A percentile compares a stretch with the other conserved stretches of the same genome.
Conservation (phyloP, 2,797 vertebrate genomes). For the Melanogrammus aeglefinus region DNA sequence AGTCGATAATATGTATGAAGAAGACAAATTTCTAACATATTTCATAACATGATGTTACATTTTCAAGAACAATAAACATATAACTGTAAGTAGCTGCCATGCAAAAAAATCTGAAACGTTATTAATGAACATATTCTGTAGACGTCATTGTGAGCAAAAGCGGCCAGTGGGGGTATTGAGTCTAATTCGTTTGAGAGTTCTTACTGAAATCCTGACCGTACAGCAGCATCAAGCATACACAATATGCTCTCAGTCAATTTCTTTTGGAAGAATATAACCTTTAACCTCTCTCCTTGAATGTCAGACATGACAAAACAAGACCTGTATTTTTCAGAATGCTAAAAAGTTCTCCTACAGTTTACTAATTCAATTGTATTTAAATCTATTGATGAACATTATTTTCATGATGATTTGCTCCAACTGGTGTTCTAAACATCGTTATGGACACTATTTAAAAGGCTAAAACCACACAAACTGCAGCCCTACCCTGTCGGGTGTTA, state of each 20-base stretch:
- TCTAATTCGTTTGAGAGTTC: not conserved
- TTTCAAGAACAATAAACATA: not conserved
- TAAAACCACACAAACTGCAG: constrained; percentile 56
- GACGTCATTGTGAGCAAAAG: constrained; percentile 36
- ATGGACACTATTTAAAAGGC: constrained; percentile 20
- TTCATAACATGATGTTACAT: not conserved
- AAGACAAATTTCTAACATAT: not conserved
- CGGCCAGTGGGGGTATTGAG: no score
- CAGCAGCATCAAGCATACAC: not conserved
- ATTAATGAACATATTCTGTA: not conserved
- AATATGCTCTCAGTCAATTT: not conserved
- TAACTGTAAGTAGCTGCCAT: not conserved
- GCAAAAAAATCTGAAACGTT: not conserved
- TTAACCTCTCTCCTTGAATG: not conserved
- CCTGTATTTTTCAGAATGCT: not conserved
- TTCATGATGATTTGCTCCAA: constrained; percentile 7
- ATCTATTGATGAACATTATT: not conserved
- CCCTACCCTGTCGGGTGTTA: constrained; percentile 38
- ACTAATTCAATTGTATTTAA: not conserved
- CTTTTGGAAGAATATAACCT: not conserved
- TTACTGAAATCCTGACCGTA: not conserved
- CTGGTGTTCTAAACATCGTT: not conserved
- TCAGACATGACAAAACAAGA: not conserved
- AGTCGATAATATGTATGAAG: not conserved
- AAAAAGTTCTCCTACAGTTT: not conserved